Percentiles rank a stretch among this genome's conserved stretches.
Evolutionary conservation across 2,797 vertebrate species (phyloP).

Genomic region (Crocidura indochinensis): DNA sequence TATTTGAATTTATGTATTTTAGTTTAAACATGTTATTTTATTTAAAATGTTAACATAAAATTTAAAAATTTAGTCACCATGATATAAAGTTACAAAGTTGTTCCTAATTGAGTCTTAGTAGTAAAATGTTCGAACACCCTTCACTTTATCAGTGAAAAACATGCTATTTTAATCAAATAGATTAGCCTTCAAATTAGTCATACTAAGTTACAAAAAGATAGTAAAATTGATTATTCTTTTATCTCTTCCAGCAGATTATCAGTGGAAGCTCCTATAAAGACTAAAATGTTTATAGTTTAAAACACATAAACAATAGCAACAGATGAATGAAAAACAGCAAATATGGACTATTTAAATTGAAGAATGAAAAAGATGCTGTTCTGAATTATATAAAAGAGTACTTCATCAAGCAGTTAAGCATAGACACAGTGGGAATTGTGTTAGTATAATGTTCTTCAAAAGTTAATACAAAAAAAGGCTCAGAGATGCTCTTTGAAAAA

Average conservation of each 20-base stretch:
- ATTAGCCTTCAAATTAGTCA: constrained; percentile 47
- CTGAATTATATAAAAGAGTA: not conserved
- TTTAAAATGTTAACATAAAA: not conserved
- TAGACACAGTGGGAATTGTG: not conserved
- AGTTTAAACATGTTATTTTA: constrained; percentile 3
- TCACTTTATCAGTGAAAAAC: not conserved
- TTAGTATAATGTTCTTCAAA: constrained; percentile 35
- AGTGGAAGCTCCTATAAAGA: not conserved
- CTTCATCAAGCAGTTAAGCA: not conserved
- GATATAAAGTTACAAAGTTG: too few relatives aligned
- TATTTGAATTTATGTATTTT: constrained; percentile 23
- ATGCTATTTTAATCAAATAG: constrained; percentile 33
- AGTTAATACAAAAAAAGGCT: constrained; percentile 48
- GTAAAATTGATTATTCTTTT: constrained; percentile 48
- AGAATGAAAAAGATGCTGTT: constrained; percentile 23
- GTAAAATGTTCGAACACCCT: too few relatives aligned
- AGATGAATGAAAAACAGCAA: constrained; percentile 53
- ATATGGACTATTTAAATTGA: not conserved
- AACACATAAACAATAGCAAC: constrained; percentile 36
- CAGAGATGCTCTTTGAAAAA: constrained; percentile 43
- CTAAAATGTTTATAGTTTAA: constrained; percentile 26
- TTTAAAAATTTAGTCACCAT: too few relatives aligned
- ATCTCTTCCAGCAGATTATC: not conserved
- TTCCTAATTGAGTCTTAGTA: too few relatives aligned
- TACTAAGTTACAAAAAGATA: constrained; percentile 12